These are phyloP conservation scores for Acridotheres tristis DNA, from an alignment of 2,797 vertebrate genomes.

Conservation along the genomic window DNA sequence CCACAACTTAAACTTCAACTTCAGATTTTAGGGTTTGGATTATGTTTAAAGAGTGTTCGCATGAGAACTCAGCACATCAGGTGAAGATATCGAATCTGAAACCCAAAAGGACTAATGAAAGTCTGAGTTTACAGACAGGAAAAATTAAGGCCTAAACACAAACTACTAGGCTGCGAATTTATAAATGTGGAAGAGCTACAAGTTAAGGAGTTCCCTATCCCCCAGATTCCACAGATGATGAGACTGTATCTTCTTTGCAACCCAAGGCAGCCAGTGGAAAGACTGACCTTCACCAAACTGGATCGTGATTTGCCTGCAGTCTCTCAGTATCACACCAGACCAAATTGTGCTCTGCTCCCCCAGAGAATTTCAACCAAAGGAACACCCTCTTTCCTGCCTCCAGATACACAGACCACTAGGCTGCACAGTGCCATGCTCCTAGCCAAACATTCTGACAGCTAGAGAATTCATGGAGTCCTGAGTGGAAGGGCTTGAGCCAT, in stretches of 20 bases:
- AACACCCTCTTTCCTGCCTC: not conserved
- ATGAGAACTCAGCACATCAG: not conserved
- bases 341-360: not conserved
- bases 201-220: not conserved
- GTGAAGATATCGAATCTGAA: not conserved
- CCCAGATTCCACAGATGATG: not conserved
- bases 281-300: not conserved
- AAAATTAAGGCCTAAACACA: not conserved
- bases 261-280: not conserved
- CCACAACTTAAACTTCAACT: not conserved
- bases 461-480: not conserved
- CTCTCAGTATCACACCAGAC: no score
- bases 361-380: not conserved
- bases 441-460: not conserved
- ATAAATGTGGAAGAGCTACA: not conserved
- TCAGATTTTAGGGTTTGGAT: not conserved
- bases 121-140: not conserved
- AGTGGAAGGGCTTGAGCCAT: not conserved
- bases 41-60: not conserved
- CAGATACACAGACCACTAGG: not conserved
- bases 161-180: not conserved
- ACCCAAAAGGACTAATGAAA: not conserved
- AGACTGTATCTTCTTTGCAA: not conserved
- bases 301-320: not conserved
- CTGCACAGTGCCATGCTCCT: not conserved